A percentile compares a stretch with the other conserved stretches of the same genome.
Conservation (phyloP, 2,113 vertebrate genomes). For the Periophthalmus modestus region DNA sequence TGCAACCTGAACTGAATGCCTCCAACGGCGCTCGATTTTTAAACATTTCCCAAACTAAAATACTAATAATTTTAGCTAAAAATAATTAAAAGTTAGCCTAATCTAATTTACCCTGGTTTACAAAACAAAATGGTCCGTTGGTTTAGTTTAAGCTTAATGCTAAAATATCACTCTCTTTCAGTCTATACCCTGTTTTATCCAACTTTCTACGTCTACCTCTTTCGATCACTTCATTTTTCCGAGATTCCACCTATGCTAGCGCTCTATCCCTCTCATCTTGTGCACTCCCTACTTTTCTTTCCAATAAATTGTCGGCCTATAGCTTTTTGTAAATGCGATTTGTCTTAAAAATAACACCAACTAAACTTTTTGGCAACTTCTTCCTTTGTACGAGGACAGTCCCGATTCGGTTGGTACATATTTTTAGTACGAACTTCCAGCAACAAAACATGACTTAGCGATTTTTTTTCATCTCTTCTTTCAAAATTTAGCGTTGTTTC, state of each 20-base stretch:
- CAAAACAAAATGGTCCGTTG: slow-evolving; percentile 30
- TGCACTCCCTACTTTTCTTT: slow-evolving; percentile 54
- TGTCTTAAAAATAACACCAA: slow-evolving; percentile 67
- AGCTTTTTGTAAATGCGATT: slow-evolving; percentile 65
- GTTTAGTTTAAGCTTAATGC: slow-evolving; percentile 48
- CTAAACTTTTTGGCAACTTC: slow-evolving; percentile 74
- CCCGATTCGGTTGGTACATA: slow-evolving; percentile 36
- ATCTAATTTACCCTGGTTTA: slow-evolving; percentile 54
- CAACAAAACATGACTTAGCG: slow-evolving; percentile 40
- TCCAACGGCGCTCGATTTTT: slow-evolving; percentile 12
- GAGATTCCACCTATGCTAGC: slow-evolving; percentile 33
- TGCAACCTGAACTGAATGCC: slow-evolving; percentile 8
- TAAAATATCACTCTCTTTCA: slow-evolving; percentile 43
- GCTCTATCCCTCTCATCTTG: slow-evolving; percentile 39
- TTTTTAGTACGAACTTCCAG: slow-evolving; percentile 52
- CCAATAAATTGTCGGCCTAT: slow-evolving; percentile 65
- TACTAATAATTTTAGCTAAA: not conserved
- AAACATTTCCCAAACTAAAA: slow-evolving; percentile 9
- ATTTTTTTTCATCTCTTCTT: not conserved
- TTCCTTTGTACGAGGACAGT: slow-evolving; percentile 63
- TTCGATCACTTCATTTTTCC: slow-evolving; percentile 44
- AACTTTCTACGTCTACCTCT: slow-evolving; percentile 24
- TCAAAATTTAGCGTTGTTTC: not conserved
- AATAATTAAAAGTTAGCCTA: not conserved
- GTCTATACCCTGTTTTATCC: slow-evolving; percentile 75